Percentiles rank a stretch among this genome's conserved stretches.
phyloP scores from a whole-genome alignment of 2,888 invertebrate genomes.

The Tupiocoris notatus region DNA sequence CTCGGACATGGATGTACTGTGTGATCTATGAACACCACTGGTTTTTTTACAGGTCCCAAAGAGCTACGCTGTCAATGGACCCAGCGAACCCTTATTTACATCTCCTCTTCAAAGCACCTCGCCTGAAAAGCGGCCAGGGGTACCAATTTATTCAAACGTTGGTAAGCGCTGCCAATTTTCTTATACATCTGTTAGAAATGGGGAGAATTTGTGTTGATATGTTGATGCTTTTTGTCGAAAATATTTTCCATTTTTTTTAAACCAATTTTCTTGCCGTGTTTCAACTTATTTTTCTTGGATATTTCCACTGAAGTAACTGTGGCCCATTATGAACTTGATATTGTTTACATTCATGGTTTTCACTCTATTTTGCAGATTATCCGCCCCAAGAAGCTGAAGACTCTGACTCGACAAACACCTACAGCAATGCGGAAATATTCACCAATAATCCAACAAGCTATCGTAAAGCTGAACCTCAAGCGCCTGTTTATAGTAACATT shows the following conservation, averaged over 20 bases:
- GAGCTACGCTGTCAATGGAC: slow-evolving; percentile 68
- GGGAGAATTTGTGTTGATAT: too few relatives aligned
- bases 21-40: not conserved
- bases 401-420: slow-evolving; percentile 53
- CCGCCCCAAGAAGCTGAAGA: slow-evolving; percentile 5
- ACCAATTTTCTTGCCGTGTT: too few relatives aligned
- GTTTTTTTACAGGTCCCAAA: slow-evolving; percentile 65
- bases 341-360: not conserved
- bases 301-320: not conserved
- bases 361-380: slow-evolving; percentile 13
- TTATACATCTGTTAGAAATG: too few relatives aligned
- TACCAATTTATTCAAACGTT: slow-evolving; percentile 55
- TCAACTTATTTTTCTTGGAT: too few relatives aligned
- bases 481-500: slow-evolving; percentile 49
- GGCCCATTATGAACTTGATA: not conserved
- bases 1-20: too few relatives aligned
- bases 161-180: slow-evolving; percentile 1
- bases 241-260: too few relatives aligned
- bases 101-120: slow-evolving; percentile 60
- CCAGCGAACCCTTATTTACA: slow-evolving; percentile 73
- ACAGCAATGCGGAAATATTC: slow-evolving; percentile 59
- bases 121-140: slow-evolving; percentile 52
- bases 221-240: too few relatives aligned
- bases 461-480: slow-evolving; percentile 48
- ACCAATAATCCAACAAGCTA: slow-evolving; percentile 35